Percentiles rank a stretch among this genome's conserved stretches.
These are phyloP conservation scores for Bombus confusus DNA, from an alignment of 1,140 invertebrate species.

Conservation along the genomic window DNA sequence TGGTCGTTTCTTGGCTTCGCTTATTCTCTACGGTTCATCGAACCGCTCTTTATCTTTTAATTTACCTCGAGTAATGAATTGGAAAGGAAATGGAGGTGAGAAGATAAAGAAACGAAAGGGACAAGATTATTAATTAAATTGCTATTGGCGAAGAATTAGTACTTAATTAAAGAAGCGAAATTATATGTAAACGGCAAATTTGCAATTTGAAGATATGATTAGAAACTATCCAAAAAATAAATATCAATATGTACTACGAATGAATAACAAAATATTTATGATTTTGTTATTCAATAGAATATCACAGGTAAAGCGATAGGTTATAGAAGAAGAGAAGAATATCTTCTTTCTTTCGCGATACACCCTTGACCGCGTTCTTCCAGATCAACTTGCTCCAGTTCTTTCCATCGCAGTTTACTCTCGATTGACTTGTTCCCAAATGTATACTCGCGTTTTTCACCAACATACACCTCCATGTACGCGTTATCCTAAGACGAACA, in stretches of 20 bases:
- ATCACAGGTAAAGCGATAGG: neutral
- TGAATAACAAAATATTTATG: too few species aligned
- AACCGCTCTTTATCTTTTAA: neutral
- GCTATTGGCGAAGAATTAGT: neutral
- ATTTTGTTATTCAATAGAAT: neutral
- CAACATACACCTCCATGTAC: neutral
- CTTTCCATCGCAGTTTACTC: neutral
- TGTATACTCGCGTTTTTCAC: neutral
- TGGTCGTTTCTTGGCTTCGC: neutral
- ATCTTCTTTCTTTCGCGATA: neutral
- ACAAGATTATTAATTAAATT: neutral
- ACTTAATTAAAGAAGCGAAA: neutral
- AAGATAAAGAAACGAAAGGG: neutral
- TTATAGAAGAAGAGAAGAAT: neutral
- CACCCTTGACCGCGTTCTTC: neutral
- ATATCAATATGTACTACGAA: too few species aligned
- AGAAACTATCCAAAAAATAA: neutral
- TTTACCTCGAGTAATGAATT: neutral
- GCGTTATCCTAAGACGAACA: neutral
- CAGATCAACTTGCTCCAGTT: constrained; percentile 1
- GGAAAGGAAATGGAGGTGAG: neutral
- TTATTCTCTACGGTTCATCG: too few species aligned
- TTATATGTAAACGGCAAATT: neutral
- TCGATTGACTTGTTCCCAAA: neutral
- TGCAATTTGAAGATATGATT: neutral